These are phyloP conservation scores for Physocephala rufipes DNA, from an alignment of 2,888 invertebrate genomes.

Conservation along the genomic window DNA sequence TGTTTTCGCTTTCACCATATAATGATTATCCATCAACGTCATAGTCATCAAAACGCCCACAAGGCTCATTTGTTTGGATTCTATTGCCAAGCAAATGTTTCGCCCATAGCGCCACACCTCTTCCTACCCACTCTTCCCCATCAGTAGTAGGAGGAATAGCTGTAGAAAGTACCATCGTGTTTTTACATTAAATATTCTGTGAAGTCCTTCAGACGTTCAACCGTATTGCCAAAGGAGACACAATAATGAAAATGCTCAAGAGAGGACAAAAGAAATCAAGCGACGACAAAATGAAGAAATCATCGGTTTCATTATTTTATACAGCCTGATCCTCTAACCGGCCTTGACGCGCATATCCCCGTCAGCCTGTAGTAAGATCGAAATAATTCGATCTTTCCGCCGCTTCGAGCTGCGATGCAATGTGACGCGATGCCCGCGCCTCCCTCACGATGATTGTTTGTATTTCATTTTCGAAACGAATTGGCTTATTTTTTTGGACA, in stretches of 20 bases:
- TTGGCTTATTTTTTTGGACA: not conserved
- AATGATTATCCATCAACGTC: constrained; percentile 12
- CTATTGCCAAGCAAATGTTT: not conserved
- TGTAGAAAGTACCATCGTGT: not conserved
- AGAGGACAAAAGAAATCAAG: not conserved
- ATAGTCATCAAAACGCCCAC: not conserved
- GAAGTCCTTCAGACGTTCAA: not conserved
- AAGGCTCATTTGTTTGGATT: not conserved
- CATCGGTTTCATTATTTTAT: not conserved
- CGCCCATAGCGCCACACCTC: not conserved
- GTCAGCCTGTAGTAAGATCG: too few relatives aligned
- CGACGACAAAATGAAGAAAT: constrained; percentile 2
- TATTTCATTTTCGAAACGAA: not conserved
- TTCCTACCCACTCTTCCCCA: not conserved
- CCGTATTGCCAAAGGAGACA: not conserved
- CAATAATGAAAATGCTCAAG: not conserved
- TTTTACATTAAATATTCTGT: not conserved
- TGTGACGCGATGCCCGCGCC: not conserved
- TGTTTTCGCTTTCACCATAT: constrained; percentile 6
- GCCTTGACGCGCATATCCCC: too few relatives aligned
- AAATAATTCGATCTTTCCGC: too few relatives aligned
- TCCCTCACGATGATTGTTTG: not conserved
- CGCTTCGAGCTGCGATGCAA: not conserved
- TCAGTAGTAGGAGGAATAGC: not conserved
- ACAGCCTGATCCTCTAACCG: not conserved